Base-by-base conservation (phyloP, 1,140 invertebrate genomes). In the Galleria mellonella region DNA sequence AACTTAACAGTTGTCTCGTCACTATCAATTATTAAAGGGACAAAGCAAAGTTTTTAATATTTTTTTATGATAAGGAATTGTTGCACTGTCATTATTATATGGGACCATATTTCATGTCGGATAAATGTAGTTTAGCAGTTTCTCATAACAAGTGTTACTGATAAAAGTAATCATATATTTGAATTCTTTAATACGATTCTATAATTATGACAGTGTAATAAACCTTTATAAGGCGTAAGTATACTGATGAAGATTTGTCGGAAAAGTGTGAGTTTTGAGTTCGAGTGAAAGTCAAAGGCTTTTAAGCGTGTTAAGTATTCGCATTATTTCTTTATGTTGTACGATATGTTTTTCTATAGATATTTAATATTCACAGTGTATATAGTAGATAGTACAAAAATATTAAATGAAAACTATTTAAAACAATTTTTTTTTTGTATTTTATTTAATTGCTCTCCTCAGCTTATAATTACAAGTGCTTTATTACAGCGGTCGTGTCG, bases 311-410 rank as follows among this genome's bases (percentile, higher is more conserved):
- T 62, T 71, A 44, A 62, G 32, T 59, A 60, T 42, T 63, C 48
- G 51, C 43, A 1, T 45, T 69, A 65, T 69, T 64, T 44, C 60
- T 62, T 67, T 63, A 40, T 52, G 72, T 81, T 78, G 70, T 73
- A 81, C 55, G 61, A 66, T 56, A 31, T 48, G 56, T 77, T 73
- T 76, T 76, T 74, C 70, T 72, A 66, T 71, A 79, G 66, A 76
- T 77, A 75, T 82, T 71, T 77, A 78, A 78, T 62, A 68, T 69
- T 72, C 71, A 73, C 60, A 50, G 50, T 82, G 77, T 82, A 82
- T 75, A 82, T 82, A 82, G 64, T 79, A 82, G 77, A 79, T 82
- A 82, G 77, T 82, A 82, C 77, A 82, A 82, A 78, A 82, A 82
- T 77, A 79, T 78, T 78, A 75, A 82, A 82, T 61, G 59, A 71